Conservation (phyloP, 1,140 invertebrate species). For the Scaptomyza pallida region DNA sequence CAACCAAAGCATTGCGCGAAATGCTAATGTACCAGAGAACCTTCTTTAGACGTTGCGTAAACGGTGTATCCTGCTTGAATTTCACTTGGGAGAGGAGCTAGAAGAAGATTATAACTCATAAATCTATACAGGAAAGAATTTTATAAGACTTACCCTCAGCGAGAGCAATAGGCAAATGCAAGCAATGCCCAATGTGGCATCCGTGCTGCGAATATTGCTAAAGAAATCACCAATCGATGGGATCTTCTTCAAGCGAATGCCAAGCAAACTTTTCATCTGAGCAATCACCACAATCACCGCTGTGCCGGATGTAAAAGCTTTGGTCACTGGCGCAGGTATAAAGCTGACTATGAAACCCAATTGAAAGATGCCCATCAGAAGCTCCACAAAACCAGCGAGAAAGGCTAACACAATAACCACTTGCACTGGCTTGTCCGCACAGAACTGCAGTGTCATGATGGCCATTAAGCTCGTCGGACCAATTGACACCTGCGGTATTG, state of each 20-base stretch:
- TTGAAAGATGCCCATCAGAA: slow-evolving; percentile 88
- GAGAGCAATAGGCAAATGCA: slow-evolving; percentile 89
- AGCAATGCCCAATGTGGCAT: slow-evolving; percentile 88
- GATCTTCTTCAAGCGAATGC: slow-evolving; percentile 90
- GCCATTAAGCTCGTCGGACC: slow-evolving; percentile 95
- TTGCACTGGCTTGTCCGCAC: slow-evolving; percentile 88
- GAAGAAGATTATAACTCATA: not conserved
- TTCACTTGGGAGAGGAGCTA: slow-evolving; percentile 71
- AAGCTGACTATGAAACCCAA: slow-evolving; percentile 95
- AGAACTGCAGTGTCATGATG: slow-evolving; percentile 89
- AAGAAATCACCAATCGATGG: slow-evolving; percentile 88
- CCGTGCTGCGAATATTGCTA: slow-evolving; percentile 86
- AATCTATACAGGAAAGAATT: not conserved
- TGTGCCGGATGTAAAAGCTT: slow-evolving; percentile 96
- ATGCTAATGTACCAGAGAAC: slow-evolving; percentile 90
- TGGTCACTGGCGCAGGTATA: slow-evolving; percentile 96
- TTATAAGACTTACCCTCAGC: slow-evolving; percentile 87
- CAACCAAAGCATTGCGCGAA: slow-evolving; percentile 91
- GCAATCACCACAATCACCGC: slow-evolving; percentile 95
- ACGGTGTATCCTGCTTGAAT: slow-evolving; percentile 81
- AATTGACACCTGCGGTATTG: slow-evolving; percentile 95
- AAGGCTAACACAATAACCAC: slow-evolving; percentile 92
- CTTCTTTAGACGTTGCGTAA: slow-evolving; percentile 85
- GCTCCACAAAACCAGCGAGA: slow-evolving; percentile 89
- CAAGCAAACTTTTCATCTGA: slow-evolving; percentile 93